Conservation (phyloP, 2,888 invertebrate species). For the Drosophila mimetica region DNA sequence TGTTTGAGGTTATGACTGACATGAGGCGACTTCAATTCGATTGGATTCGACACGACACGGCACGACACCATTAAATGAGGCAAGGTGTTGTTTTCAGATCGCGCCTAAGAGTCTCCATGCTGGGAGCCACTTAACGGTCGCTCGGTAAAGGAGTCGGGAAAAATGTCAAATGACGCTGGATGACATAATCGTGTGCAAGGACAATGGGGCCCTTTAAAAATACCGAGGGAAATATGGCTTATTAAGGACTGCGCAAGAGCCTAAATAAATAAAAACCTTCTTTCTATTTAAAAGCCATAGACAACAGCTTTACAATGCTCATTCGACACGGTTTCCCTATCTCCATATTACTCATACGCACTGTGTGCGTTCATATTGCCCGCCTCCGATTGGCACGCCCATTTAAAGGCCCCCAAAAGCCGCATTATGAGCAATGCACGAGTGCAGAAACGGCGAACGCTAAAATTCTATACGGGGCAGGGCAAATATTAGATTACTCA, state of each 20-base stretch:
- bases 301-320: background rate
- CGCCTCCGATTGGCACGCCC: conserved; percentile 17
- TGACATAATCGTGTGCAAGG: conserved; percentile 9
- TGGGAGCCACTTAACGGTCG: background rate
- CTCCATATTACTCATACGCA: conserved; percentile 53
- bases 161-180: conserved; percentile 35
- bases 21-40: conserved; percentile 28
- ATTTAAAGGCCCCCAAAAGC: background rate
- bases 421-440: conserved; percentile 34
- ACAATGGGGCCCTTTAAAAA: conserved; percentile 1
- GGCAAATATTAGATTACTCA: conserved; percentile 58
- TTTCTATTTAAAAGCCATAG: background rate
- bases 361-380: conserved; percentile 25
- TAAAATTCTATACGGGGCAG: conserved; percentile 26
- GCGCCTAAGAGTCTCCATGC: conserved; percentile 29
- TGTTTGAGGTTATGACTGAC: conserved; percentile 65
- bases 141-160: background rate
- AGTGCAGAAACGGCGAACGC: conserved; percentile 7
- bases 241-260: background rate
- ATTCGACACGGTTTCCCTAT: background rate
- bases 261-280: background rate
- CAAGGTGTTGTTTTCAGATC: conserved; percentile 43
- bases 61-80: conserved; percentile 51
- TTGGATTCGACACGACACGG: conserved; percentile 34
- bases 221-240: background rate